Evolutionary conservation across 2,113 vertebrate species (phyloP).

Genomic region (Larimichthys crocea): DNA sequence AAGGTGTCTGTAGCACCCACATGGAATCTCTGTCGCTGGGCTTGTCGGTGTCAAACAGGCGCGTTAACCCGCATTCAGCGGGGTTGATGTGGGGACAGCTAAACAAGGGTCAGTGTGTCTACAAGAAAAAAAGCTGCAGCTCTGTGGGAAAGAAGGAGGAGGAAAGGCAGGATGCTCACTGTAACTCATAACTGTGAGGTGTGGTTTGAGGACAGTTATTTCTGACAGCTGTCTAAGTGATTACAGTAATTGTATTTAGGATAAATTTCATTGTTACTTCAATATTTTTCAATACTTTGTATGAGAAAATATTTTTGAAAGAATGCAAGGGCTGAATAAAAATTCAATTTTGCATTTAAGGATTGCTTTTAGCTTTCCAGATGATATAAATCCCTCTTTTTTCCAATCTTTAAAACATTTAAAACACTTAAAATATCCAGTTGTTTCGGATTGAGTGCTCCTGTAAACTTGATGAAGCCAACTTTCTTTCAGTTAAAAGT

Average conservation of each 20-base stretch:
- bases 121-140: constrained; percentile 1
- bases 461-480: constrained; percentile 11
- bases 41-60: constrained; percentile 38
- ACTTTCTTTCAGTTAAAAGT: neutral
- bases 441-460: constrained; percentile 6
- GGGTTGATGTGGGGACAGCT: constrained; percentile 43
- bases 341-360: neutral
- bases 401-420: neutral
- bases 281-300: neutral
- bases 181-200: neutral
- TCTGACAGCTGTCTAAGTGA: neutral
- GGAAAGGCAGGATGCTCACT: neutral
- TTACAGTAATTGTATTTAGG: neutral
- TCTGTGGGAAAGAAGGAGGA: neutral
- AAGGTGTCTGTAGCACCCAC: constrained; percentile 44
- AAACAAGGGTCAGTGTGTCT: constrained; percentile 28
- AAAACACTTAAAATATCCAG: neutral
- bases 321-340: neutral
- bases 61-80: constrained; percentile 47
- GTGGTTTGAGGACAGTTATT: neutral
- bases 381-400: neutral
- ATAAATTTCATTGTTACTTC: neutral
- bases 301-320: neutral
- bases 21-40: neutral
- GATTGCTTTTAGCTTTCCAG: neutral